Conservation (phyloP, 2,797 vertebrate species). For the Notolabrus celidotus region DNA sequence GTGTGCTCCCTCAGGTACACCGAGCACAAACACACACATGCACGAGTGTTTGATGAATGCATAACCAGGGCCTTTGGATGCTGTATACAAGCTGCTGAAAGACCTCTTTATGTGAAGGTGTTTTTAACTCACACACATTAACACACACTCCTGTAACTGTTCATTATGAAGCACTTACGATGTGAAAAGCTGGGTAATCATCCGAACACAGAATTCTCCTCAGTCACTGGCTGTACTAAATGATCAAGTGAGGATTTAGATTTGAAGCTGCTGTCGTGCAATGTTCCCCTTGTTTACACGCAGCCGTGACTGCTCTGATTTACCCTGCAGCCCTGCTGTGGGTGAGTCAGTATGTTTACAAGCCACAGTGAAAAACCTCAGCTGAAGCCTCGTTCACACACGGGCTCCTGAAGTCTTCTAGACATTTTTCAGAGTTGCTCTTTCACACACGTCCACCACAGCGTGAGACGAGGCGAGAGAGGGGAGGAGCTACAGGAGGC, state of each 20-base stretch:
- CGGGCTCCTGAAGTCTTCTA: too few species aligned
- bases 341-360: too few species aligned
- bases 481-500: too few species aligned
- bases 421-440: too few species aligned
- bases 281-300: neutral
- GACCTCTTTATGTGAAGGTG: constrained; percentile 17
- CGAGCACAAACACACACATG: constrained; percentile 16
- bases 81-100: constrained; percentile 30
- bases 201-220: neutral
- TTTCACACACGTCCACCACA: too few species aligned
- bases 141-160: neutral
- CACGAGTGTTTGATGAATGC: constrained; percentile 23
- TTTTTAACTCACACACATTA: neutral
- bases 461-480: too few species aligned
- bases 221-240: too few species aligned
- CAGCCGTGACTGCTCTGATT: too few species aligned
- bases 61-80: constrained; percentile 25
- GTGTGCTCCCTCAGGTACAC: constrained; percentile 20
- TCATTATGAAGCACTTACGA: neutral
- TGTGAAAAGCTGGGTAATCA: neutral
- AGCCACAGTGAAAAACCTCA: too few species aligned
- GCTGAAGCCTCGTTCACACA: too few species aligned
- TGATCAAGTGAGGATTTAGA: neutral
- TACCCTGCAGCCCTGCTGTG: too few species aligned
- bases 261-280: constrained; percentile 4